A percentile compares a stretch with the other conserved stretches of the same genome.
Evolutionary conservation across 2,888 invertebrate species (phyloP).

Genomic region (Luperina nickerlii): DNA sequence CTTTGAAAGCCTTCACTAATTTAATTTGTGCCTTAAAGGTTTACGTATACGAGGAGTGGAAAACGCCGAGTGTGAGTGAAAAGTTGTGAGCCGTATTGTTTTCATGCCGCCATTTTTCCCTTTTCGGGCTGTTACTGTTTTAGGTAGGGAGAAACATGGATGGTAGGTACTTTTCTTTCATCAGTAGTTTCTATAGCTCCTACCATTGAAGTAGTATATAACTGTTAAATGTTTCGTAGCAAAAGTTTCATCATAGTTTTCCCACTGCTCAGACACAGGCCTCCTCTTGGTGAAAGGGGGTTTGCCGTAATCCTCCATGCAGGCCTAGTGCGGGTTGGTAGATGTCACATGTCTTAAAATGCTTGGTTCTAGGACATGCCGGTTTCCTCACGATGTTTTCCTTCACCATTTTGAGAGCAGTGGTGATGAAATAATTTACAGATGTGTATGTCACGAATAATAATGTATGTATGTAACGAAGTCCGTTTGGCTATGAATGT

Average conservation of each 20-base stretch:
- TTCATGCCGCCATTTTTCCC: constrained; percentile 11
- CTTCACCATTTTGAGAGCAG: not conserved
- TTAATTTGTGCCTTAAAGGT: constrained; percentile 73
- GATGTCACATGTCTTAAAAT: not conserved
- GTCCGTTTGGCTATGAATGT: no score
- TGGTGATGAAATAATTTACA: not conserved
- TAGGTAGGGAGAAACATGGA: constrained; percentile 16
- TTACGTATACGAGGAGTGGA: constrained; percentile 47
- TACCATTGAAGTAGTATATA: constrained; percentile 1
- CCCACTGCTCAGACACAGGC: no score
- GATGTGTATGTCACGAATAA: no score
- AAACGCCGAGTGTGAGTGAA: constrained; percentile 49
- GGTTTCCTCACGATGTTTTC: not conserved
- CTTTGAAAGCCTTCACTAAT: constrained; percentile 77
- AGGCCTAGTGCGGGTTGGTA: not conserved
- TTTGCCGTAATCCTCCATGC: no score
- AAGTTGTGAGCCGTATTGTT: constrained; percentile 53
- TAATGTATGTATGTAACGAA: no score
- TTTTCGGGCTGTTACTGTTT: constrained; percentile 41
- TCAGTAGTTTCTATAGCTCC: constrained; percentile 7
- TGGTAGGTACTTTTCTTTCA: constrained; percentile 22
- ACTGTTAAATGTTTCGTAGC: no score
- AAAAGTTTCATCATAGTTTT: no score
- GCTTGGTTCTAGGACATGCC: not conserved
- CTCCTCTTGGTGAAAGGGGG: no score